Evolutionary conservation across 2,888 invertebrate species (phyloP).

Genomic region (Athripsodes cinereus): DNA sequence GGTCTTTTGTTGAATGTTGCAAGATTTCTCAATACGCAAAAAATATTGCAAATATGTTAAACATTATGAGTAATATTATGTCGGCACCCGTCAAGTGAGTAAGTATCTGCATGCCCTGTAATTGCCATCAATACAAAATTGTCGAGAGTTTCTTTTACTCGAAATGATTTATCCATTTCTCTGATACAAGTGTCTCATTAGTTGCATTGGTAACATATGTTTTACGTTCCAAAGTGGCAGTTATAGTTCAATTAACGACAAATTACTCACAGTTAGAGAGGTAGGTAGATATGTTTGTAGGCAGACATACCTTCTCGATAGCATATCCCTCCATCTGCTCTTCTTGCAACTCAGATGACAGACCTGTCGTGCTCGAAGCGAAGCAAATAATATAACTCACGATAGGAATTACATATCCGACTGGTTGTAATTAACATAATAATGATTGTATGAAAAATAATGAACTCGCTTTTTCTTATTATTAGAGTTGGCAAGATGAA

Average conservation of each 20-base stretch:
- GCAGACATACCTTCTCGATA: too few relatives aligned
- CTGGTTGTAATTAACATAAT: constrained; percentile 23
- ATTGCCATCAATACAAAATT: neutral
- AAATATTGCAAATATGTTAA: too few relatives aligned
- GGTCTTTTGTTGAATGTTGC: constrained; percentile 9
- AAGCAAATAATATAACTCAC: constrained; percentile 18
- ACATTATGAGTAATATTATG: too few relatives aligned
- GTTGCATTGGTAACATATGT: constrained; percentile 18
- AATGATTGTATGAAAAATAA: constrained; percentile 25
- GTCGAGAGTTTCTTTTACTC: constrained; percentile 11
- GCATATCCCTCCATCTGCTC: constrained; percentile 19
- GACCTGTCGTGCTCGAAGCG: constrained; percentile 14
- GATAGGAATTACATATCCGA: constrained; percentile 14
- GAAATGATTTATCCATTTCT: constrained; percentile 2
- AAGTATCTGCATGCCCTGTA: too few relatives aligned
- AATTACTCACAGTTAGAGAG: constrained; percentile 26
- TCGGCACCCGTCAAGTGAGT: too few relatives aligned
- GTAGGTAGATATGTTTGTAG: too few relatives aligned
- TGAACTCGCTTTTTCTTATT: constrained; percentile 29
- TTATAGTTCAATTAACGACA: constrained; percentile 27
- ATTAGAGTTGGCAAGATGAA: constrained; percentile 9
- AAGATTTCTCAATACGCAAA: neutral
- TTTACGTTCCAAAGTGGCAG: constrained; percentile 24
- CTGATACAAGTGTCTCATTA: constrained; percentile 16
- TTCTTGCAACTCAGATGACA: neutral